These are phyloP conservation scores for Neosilurus hyrtlii DNA, from an alignment of 2,797 vertebrate genomes.

Conservation along the genomic window DNA sequence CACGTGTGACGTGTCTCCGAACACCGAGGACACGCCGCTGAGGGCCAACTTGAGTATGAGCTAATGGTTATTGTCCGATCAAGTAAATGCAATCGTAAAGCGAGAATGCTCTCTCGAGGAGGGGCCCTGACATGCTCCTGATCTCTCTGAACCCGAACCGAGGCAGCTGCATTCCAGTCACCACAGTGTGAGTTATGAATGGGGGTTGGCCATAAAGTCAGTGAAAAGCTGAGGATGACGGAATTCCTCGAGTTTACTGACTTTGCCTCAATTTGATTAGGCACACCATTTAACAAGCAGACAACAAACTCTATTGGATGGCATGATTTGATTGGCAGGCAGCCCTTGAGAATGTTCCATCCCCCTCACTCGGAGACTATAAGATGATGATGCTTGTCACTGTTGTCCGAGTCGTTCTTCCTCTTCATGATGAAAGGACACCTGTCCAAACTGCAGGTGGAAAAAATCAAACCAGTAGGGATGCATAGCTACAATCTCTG, in stretches of 20 bases:
- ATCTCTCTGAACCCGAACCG: conserved; percentile 32
- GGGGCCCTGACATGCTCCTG: conserved; percentile 48
- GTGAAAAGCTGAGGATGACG: conserved; percentile 33
- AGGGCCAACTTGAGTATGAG: conserved; percentile 46
- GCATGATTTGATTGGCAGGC: conserved; percentile 4
- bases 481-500: conserved; percentile 40
- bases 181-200: conserved; percentile 40
- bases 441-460: conserved; percentile 4
- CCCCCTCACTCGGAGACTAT: neutral
- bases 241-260: conserved; percentile 45
- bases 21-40: conserved; percentile 28
- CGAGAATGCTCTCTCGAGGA: conserved; percentile 31
- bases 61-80: conserved; percentile 50
- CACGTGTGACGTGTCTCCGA: conserved; percentile 50
- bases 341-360: neutral
- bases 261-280: conserved; percentile 45
- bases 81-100: conserved; percentile 27
- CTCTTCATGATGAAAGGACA: neutral
- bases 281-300: conserved; percentile 40
- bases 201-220: conserved; percentile 28
- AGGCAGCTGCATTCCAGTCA: conserved; percentile 47
- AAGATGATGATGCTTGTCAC: neutral
- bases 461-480: conserved; percentile 46
- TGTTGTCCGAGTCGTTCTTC: conserved; percentile 14
- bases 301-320: neutral